A percentile compares a stretch with the other conserved stretches of the same genome.
phyloP scores from a whole-genome alignment of 2,113 vertebrate genomes.

The Poecilia latipinna region DNA sequence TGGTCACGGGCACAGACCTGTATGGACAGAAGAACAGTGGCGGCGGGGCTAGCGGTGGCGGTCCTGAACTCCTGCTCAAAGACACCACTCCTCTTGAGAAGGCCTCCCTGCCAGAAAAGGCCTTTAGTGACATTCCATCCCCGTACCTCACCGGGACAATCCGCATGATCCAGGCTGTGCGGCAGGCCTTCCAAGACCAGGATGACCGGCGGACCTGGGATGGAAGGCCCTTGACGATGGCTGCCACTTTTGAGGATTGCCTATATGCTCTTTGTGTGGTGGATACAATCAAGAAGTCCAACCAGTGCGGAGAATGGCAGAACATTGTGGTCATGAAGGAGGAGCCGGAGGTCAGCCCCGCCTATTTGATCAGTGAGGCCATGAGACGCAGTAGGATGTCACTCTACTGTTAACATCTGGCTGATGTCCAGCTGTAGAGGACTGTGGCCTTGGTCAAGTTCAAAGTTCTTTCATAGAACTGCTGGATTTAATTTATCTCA shows the following conservation, averaged over 20 bases:
- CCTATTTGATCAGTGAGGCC: conserved; percentile 97
- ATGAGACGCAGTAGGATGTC: conserved; percentile 97
- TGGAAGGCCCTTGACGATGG: conserved; percentile 93
- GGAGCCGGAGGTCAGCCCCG: conserved; percentile 94
- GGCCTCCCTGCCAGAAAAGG: conserved; percentile 92
- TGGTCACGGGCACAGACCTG: conserved; percentile 88
- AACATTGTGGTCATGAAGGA: conserved; percentile 96
- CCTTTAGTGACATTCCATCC: conserved; percentile 94
- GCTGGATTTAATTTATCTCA: neutral
- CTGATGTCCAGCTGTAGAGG: neutral
- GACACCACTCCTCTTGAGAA: conserved; percentile 90
- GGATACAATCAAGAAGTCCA: conserved; percentile 97
- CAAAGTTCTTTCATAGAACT: conserved; percentile 22
- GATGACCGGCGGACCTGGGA: conserved; percentile 97
- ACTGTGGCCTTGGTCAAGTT: neutral
- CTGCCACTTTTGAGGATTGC: conserved; percentile 98
- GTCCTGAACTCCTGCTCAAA: conserved; percentile 89
- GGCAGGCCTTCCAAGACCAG: conserved; percentile 95
- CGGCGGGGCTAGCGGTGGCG: conserved; percentile 72
- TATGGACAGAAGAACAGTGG: conserved; percentile 92
- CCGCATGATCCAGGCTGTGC: conserved; percentile 96
- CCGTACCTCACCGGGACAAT: conserved; percentile 95
- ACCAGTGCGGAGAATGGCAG: conserved; percentile 97
- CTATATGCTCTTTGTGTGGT: conserved; percentile 96
- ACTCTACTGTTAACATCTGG: conserved; percentile 88